phyloP scores from a whole-genome alignment of 2,888 invertebrate species.

The Drosophila diplacantha region DNA sequence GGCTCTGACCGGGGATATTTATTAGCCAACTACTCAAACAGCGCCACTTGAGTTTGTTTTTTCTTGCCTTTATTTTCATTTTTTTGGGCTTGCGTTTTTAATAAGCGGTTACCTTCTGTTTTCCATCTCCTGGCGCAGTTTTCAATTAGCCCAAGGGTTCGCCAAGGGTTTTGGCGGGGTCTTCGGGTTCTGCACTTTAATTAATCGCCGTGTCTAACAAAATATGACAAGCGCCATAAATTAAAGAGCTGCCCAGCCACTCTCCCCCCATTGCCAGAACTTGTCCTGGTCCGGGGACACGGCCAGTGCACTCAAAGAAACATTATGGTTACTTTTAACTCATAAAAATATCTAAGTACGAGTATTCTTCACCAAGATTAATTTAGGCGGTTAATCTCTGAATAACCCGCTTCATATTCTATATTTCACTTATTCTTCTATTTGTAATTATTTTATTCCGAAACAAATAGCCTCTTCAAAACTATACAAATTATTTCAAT shows the following conservation, averaged over 20 bases:
- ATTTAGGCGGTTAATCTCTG: too few relatives aligned
- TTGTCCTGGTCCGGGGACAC: constrained; percentile 25
- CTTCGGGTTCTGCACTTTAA: constrained; percentile 61
- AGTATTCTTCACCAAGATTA: too few relatives aligned
- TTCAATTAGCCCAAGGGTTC: constrained; percentile 61
- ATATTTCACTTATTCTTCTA: neutral
- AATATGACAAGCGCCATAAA: constrained; percentile 73
- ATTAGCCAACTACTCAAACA: constrained; percentile 61
- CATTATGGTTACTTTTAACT: neutral
- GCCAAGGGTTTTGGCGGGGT: constrained; percentile 26
- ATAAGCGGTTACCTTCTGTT: constrained; percentile 65
- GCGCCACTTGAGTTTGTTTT: constrained; percentile 59
- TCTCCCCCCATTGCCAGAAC: constrained; percentile 3
- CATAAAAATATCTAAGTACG: neutral
- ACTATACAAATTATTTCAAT: neutral
- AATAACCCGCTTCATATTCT: too few relatives aligned
- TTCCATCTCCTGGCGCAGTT: constrained; percentile 52
- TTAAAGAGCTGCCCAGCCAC: constrained; percentile 50
- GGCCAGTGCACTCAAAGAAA: neutral
- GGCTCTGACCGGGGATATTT: constrained; percentile 51
- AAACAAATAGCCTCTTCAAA: too few relatives aligned
- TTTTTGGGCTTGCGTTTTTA: constrained; percentile 56
- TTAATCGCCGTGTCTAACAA: constrained; percentile 71
- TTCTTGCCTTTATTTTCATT: constrained; percentile 16
- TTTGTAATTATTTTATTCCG: neutral